Conservation (phyloP, 2,888 invertebrate species). For the Schrankia costaestrigalis region DNA sequence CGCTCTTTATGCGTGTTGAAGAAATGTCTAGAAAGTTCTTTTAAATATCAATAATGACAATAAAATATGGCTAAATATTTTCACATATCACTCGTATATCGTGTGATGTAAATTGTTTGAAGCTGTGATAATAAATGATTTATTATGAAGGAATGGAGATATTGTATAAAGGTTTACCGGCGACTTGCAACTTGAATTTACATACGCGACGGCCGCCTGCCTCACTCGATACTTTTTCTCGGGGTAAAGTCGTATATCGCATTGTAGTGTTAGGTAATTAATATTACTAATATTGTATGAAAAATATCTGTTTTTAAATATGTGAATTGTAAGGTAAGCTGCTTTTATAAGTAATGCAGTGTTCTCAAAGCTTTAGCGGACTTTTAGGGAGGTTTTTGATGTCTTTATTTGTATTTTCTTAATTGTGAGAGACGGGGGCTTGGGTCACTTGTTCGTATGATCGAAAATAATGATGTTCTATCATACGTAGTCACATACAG, state of each 20-base stretch:
- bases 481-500: background rate
- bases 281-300: constrained; percentile 19
- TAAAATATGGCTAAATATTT: constrained; percentile 53
- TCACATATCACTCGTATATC: constrained; percentile 58
- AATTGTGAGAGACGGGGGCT: constrained; percentile 33
- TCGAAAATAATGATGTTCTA: background rate
- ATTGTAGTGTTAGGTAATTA: constrained; percentile 18
- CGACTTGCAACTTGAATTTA: constrained; percentile 41
- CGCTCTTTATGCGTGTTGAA: constrained; percentile 20
- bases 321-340: constrained; percentile 41
- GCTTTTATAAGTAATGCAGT: constrained; percentile 56
- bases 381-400: constrained; percentile 52
- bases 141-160: constrained; percentile 47
- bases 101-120: constrained; percentile 60
- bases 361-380: constrained; percentile 64
- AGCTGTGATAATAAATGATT: constrained; percentile 58
- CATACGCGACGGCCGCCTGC: constrained; percentile 11
- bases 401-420: constrained; percentile 46
- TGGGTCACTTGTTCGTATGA: constrained; percentile 8
- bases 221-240: constrained; percentile 60
- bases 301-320: constrained; percentile 21
- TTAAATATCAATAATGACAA: constrained; percentile 16
- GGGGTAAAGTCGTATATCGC: constrained; percentile 36
- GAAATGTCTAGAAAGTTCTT: constrained; percentile 28
- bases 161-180: constrained; percentile 45